phyloP scores from a whole-genome alignment of 2,888 invertebrate species.

The Hypsopygia costalis region DNA sequence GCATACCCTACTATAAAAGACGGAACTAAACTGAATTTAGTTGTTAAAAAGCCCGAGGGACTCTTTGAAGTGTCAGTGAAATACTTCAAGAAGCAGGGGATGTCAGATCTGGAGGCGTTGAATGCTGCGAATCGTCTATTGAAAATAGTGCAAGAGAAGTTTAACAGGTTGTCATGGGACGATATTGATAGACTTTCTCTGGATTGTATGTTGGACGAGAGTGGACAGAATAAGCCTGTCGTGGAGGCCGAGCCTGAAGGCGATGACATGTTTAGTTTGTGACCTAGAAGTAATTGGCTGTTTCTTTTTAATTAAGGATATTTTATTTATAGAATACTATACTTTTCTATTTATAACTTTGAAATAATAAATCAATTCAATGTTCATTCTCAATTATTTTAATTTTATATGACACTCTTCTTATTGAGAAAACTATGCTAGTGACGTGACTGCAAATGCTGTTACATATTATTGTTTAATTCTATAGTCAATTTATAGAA shows the following conservation, averaged over 20 bases:
- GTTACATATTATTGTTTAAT: no score
- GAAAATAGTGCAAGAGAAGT: slow-evolving; percentile 73
- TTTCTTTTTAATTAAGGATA: not conserved
- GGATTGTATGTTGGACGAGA: slow-evolving; percentile 47
- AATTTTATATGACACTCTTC: no score
- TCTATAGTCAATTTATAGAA: no score
- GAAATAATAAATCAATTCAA: no score
- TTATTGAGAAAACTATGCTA: no score
- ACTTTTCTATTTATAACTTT: no score
- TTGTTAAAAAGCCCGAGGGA: slow-evolving; percentile 84
- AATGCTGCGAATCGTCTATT: slow-evolving; percentile 80
- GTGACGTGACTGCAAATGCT: no score
- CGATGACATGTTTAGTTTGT: slow-evolving; percentile 45
- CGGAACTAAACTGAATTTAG: slow-evolving; percentile 86
- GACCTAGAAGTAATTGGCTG: slow-evolving; percentile 21
- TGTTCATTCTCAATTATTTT: no score
- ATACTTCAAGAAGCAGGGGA: slow-evolving; percentile 80
- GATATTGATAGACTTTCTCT: slow-evolving; percentile 79
- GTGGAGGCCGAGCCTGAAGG: slow-evolving; percentile 35
- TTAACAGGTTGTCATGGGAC: slow-evolving; percentile 78
- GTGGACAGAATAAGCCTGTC: slow-evolving; percentile 24
- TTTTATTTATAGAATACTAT: not conserved
- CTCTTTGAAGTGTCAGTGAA: slow-evolving; percentile 80
- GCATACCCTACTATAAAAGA: slow-evolving; percentile 87
- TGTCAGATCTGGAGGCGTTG: slow-evolving; percentile 83